Conservation (phyloP, 2,797 vertebrate species). For the Mico argentatus region DNA sequence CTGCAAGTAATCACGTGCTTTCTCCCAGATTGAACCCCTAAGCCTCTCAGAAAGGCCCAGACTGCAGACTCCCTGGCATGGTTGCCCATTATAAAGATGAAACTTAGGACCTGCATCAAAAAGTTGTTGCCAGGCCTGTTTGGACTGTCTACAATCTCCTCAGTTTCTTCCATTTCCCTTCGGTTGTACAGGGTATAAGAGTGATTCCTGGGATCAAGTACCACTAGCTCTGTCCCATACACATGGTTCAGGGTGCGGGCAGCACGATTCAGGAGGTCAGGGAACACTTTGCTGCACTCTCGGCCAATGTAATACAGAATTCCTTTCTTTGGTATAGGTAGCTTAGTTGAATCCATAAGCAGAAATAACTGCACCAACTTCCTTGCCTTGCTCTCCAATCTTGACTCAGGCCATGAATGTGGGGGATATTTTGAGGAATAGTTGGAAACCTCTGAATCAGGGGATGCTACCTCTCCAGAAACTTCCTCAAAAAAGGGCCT, state of each 20-base stretch:
- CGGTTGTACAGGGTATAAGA: conserved; percentile 62
- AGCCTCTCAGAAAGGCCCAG: conserved; percentile 60
- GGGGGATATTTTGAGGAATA: conserved; percentile 50
- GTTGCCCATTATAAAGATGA: conserved; percentile 66
- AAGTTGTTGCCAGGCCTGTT: conserved; percentile 67
- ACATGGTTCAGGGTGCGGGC: conserved; percentile 60
- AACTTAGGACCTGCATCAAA: conserved; percentile 65
- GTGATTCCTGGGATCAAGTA: conserved; percentile 63
- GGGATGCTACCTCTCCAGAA: not conserved
- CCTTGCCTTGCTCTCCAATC: conserved; percentile 57
- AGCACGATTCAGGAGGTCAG: conserved; percentile 63
- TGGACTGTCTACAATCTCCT: conserved; percentile 63
- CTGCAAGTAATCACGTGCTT: conserved; percentile 65
- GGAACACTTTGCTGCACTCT: conserved; percentile 66
- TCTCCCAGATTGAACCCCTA: conserved; percentile 62
- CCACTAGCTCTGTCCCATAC: conserved; percentile 62
- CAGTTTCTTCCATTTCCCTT: conserved; percentile 64
- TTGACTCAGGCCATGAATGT: conserved; percentile 64
- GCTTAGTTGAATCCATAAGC: conserved; percentile 67
- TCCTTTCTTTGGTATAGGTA: conserved; percentile 68
- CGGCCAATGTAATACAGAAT: conserved; percentile 66
- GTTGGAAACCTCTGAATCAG: conserved; percentile 39
- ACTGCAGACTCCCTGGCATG: conserved; percentile 64
- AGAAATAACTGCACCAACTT: conserved; percentile 64
- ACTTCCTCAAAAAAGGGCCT: conserved; percentile 56